These are phyloP conservation scores for Lepidocyrtinus sp. DNA, from an alignment of 2,888 invertebrate genomes.

Conservation along the genomic window DNA sequence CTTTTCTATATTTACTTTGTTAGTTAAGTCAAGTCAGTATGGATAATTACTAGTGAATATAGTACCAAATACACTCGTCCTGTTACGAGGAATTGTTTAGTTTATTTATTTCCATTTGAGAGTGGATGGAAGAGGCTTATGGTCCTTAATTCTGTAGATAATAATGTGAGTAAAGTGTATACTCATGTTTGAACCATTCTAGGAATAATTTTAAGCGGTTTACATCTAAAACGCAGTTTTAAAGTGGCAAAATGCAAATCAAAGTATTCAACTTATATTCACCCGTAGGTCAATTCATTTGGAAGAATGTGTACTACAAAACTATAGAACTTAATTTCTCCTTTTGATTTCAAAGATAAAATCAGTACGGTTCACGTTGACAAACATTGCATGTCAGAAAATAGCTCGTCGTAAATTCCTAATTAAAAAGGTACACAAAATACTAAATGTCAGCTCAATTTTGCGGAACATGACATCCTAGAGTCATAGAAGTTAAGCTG, in stretches of 20 bases:
- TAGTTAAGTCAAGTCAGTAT: background rate
- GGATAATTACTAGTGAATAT: background rate
- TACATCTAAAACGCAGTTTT: background rate
- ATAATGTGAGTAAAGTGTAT: background rate
- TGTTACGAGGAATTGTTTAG: background rate
- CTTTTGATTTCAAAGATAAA: background rate
- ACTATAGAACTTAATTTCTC: background rate
- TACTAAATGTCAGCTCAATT: conserved; percentile 4
- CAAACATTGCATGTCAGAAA: conserved; percentile 9
- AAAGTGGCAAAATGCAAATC: conserved; percentile 7
- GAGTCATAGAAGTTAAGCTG: conserved; percentile 9
- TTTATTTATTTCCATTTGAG: background rate
- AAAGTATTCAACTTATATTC: background rate
- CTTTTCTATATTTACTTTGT: background rate
- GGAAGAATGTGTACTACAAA: background rate
- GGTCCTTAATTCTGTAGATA: background rate
- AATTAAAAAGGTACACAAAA: conserved; percentile 12
- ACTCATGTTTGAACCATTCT: background rate
- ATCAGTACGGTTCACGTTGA: background rate
- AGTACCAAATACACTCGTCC: background rate
- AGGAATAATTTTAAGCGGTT: background rate
- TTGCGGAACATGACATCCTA: conserved; percentile 5
- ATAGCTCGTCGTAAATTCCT: background rate
- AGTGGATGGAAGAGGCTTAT: background rate
- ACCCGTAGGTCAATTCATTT: background rate